These are phyloP conservation scores for Neotoxoptera formosana DNA, from an alignment of 1,140 invertebrate species.

Conservation along the genomic window DNA sequence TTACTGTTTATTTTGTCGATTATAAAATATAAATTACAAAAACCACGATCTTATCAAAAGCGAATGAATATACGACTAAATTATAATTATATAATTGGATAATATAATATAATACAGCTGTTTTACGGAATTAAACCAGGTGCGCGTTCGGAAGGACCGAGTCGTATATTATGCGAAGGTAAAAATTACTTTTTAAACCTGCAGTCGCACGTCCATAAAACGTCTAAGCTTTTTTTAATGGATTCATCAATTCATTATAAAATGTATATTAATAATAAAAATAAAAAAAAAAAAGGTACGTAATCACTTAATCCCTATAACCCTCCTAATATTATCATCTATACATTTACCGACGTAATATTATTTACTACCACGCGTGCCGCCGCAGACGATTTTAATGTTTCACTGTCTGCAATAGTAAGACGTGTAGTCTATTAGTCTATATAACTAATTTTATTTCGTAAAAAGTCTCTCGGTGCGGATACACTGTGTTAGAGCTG, in stretches of 20 bases:
- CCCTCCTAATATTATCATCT: not conserved
- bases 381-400: not conserved
- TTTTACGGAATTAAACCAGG: conserved; percentile 37
- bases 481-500: not conserved
- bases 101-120: conserved; percentile 18
- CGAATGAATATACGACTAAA: not conserved
- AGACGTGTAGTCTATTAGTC: too few relatives aligned
- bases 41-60: conserved; percentile 10
- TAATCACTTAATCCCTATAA: not conserved
- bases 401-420: not conserved
- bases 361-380: not conserved
- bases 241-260: conserved; percentile 36
- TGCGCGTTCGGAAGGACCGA: not conserved
- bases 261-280: not conserved
- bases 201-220: not conserved
- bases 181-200: conserved; percentile 36
- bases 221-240: not conserved
- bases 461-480: not conserved
- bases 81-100: conserved; percentile 19
- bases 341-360: not conserved
- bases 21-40: conserved; percentile 10
- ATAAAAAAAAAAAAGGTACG: not conserved
- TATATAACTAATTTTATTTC: not conserved
- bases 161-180: not conserved
- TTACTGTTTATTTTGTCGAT: conserved; percentile 28